Base-by-base conservation (phyloP, 2,797 vertebrate species). In the Poliocrania exsul region DNA sequence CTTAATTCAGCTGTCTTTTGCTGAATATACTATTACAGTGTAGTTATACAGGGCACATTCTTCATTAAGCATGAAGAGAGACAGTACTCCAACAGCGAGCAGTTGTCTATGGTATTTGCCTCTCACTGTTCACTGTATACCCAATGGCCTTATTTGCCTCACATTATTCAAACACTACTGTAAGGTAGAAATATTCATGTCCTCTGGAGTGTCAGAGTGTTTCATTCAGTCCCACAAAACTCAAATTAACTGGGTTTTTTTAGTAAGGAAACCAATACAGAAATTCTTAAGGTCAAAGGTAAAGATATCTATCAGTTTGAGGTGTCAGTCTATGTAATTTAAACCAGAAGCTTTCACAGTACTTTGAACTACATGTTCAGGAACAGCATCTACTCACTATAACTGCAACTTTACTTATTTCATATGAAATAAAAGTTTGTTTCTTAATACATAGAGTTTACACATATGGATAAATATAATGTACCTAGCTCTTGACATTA, bases 101-200 rank as follows among this genome's bases (percentile, higher is more conserved):
- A 51, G 31, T 35, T 82, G 23, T 80, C 8, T 51, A 61, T 38
- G 87, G 44, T 49, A 54, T 91, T 92, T 95, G 28, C 60, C 21
- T 88, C 66, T 86, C 35, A 24, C 51, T 50, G 6, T 77, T 94
- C 13, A 4, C 47, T 66, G 6, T 58, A 50, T 72, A 79, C 73
- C 17, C 33, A 13, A 19, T 83, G 73, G 65, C 70, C 35, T 92
- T 82, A 79, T 85, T 94, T 89, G 47, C 79, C 24, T 73, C 28
- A n/a, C 25, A n/a, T 77, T 87, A 89, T 87, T 89, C 75, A 75
- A 85, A 78, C 31, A 57, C 17, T 65, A 11, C 65, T 69, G 11
- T 54, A 85, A 87, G 18, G 19, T 4, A 65, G 75, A 91, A 87
- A 87, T 87, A 93, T 82, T 91, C 5, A 78, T 92, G 92, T 90